Base-by-base conservation (phyloP, 2,113 vertebrate species). In the Myiagra hebetior region DNA sequence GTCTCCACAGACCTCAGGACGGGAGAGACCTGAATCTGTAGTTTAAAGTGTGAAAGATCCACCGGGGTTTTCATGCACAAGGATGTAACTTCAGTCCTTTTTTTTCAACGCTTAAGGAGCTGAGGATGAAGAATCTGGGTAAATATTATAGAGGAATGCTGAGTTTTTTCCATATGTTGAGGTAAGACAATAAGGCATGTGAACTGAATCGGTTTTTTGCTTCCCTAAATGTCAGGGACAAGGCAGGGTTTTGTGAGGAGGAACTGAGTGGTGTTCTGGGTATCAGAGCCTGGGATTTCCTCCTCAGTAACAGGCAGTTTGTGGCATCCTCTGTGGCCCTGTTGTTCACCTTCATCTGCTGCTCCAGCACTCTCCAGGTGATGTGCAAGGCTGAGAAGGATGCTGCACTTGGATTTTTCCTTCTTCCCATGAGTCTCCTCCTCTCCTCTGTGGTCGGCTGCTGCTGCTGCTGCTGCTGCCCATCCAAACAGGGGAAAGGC, bases 381-480 rank as follows among this genome's bases (percentile, higher is more conserved):
- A 47, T 11, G 44, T 19, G 55, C 28, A 26, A 1, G 4, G 1
- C 15, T 20, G n/a, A 77, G n/a, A n/a, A 49, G 23, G 10, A 18
- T 42, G 63, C 42, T n/a, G 14, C 10, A 19, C 11, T 15, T 15
- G 46, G 26, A 10, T 47, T 11, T 19, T 6, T 37, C 28, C 2
- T 26, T 67, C 8, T 0, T n/a, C 1, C 39, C 12, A 7, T 15
- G 37, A 6, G 3, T 1, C 70, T 67, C 50, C n/a, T 35, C 28
- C 28, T 85, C 2, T 15, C 5, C 13, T 24, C 0, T 1, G 0
- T 3, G 21, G 22, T 5, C 15, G 50, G 57, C 9, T 50, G 44
- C 9, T 35, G 24, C 8, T 31, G 44, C 9, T 35, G 24, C 8
- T 31, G 5, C 37, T 39, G 49, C 31, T 53, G 55, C 55, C 28